A percentile compares a stretch with the other conserved stretches of the same genome.
Evolutionary conservation across 2,797 vertebrate species (phyloP).

Genomic region (Rhinogobio ventralis): DNA sequence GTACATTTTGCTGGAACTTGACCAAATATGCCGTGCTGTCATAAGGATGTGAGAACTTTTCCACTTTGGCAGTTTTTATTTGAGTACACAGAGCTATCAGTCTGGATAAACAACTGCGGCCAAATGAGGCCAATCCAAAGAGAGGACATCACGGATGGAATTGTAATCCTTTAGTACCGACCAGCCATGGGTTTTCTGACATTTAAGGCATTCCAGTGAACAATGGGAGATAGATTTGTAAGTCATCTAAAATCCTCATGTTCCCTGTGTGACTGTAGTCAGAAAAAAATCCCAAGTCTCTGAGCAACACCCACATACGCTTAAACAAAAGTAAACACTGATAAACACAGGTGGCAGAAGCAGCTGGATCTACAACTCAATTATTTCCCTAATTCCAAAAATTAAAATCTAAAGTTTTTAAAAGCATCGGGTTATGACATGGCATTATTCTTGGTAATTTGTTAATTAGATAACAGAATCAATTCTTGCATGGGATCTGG

Average conservation of each 20-base stretch:
- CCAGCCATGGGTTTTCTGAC: conserved; percentile 52
- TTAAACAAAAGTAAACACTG: conserved; percentile 33
- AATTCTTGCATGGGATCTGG: conserved; percentile 59
- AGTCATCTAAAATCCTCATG: conserved; percentile 57
- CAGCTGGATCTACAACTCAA: conserved; percentile 29
- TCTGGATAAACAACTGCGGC: conserved; percentile 19
- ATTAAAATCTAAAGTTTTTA: not conserved
- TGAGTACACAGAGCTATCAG: conserved; percentile 3
- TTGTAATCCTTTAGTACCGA: conserved; percentile 56
- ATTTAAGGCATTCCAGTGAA: conserved; percentile 54
- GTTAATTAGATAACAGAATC: conserved; percentile 68
- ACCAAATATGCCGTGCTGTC: not conserved
- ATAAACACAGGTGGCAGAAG: conserved; percentile 26
- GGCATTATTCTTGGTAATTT: conserved; percentile 10
- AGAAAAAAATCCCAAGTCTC: conserved; percentile 47
- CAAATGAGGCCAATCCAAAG: conserved; percentile 48
- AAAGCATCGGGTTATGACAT: not conserved
- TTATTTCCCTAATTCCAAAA: conserved; percentile 12
- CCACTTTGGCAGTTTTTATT: conserved; percentile 11
- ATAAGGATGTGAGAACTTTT: not conserved
- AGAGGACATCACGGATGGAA: conserved; percentile 11
- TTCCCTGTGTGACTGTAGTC: conserved; percentile 58
- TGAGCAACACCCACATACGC: conserved; percentile 16
- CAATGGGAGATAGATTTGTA: conserved; percentile 48
- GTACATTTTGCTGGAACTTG: conserved; percentile 66